These are phyloP conservation scores for Liposcelis brunnea DNA, from an alignment of 2,888 invertebrate species.

Conservation along the genomic window DNA sequence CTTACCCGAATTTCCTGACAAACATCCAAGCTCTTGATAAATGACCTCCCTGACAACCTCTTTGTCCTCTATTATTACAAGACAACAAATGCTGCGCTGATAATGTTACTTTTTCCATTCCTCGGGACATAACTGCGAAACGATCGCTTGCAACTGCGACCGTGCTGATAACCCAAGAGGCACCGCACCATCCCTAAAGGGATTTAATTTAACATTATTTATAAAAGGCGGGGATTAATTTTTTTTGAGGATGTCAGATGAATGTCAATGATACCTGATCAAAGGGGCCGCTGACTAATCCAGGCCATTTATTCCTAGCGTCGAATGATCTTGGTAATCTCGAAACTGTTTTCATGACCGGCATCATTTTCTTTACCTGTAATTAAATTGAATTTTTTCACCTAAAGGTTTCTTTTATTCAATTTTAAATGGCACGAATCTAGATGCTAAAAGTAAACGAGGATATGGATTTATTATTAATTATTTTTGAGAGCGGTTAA, in stretches of 20 bases:
- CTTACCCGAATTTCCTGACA: conserved; percentile 47
- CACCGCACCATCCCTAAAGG: conserved; percentile 48
- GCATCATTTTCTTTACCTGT: conserved; percentile 35
- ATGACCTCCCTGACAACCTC: conserved; percentile 74
- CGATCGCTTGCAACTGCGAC: conserved; percentile 65
- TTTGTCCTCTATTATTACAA: conserved; percentile 60
- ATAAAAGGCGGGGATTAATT: no score
- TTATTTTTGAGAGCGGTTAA: no score
- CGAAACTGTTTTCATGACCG: conserved; percentile 40
- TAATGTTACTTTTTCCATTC: conserved; percentile 48
- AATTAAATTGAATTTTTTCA: neutral
- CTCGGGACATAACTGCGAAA: conserved; percentile 37
- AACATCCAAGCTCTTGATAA: conserved; percentile 86
- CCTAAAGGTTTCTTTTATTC: no score
- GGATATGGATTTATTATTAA: no score
- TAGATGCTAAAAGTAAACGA: no score
- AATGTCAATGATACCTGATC: conserved; percentile 25
- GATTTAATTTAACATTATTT: no score
- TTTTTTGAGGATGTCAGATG: no score
- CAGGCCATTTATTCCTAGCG: conserved; percentile 54
- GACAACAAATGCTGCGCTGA: conserved; percentile 77
- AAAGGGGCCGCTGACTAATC: conserved; percentile 43
- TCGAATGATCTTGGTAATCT: conserved; percentile 57
- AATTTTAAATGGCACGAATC: no score
- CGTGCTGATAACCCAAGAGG: conserved; percentile 87